Evolutionary conservation across 2,888 invertebrate species (phyloP).

Genomic region (Unio delphinus): DNA sequence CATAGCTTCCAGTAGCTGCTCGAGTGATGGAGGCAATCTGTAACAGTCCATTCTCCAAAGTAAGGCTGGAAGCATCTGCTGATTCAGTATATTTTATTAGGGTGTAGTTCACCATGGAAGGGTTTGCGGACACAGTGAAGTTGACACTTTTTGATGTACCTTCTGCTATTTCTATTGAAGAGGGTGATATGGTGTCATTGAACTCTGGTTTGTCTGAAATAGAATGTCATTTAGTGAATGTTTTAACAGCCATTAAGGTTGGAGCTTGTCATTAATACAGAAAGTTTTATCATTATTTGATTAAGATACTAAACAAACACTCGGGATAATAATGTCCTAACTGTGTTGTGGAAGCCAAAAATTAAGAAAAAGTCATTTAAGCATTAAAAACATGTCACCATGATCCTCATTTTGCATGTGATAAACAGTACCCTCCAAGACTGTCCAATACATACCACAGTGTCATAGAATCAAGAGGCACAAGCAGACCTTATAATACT

Average conservation of each 20-base stretch:
- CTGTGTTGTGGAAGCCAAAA: neutral
- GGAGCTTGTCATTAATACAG: neutral
- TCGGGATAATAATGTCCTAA: neutral
- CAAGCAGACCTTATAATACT: too few relatives aligned
- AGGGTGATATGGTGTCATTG: constrained; percentile 50
- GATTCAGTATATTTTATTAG: constrained; percentile 78
- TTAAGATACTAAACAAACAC: constrained; percentile 1
- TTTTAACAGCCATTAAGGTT: constrained; percentile 1
- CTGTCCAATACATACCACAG: too few relatives aligned
- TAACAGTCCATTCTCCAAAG: constrained; percentile 78
- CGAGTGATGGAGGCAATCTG: constrained; percentile 87
- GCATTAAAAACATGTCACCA: too few relatives aligned
- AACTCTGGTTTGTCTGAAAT: constrained; percentile 72
- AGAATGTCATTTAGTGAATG: constrained; percentile 2
- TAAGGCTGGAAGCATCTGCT: constrained; percentile 70
- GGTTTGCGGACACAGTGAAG: constrained; percentile 88
- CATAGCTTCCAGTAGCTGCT: constrained; percentile 88
- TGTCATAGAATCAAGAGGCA: too few relatives aligned
- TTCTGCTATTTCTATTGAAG: constrained; percentile 75
- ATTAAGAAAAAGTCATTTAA: neutral
- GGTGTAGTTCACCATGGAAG: constrained; percentile 85
- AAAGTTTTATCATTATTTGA: neutral
- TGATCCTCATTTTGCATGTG: too few relatives aligned
- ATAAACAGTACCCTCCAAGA: too few relatives aligned
- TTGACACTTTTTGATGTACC: constrained; percentile 86